Evolutionary conservation across 2,888 invertebrate species (phyloP).

Genomic region (Empis livida): DNA sequence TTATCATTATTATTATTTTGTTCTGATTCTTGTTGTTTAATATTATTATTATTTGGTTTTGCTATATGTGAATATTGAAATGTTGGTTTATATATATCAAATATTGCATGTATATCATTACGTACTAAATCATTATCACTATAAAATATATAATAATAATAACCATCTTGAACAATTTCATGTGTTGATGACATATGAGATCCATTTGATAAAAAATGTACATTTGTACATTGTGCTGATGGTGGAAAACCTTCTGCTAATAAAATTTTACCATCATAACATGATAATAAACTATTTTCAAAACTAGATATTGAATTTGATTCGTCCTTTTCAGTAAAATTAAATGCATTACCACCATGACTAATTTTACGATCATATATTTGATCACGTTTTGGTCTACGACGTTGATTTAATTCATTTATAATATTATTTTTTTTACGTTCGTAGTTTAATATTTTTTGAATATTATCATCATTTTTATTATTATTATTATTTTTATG

Average conservation of each 20-base stretch:
- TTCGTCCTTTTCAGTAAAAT: conserved; percentile 42
- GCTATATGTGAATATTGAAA: conserved; percentile 51
- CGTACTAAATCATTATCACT: conserved; percentile 69
- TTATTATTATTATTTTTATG: conserved; percentile 6
- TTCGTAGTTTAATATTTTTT: conserved; percentile 11
- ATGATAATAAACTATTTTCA: conserved; percentile 60
- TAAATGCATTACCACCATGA: conserved; percentile 59
- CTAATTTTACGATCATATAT: conserved; percentile 59
- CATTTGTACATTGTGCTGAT: conserved; percentile 52
- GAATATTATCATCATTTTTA: conserved; percentile 26
- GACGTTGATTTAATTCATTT: not conserved
- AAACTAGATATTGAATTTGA: conserved; percentile 70
- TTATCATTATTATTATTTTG: not conserved
- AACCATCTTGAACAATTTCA: conserved; percentile 61
- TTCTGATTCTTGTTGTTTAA: too few species aligned
- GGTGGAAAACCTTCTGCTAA: conserved; percentile 57
- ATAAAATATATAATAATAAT: conserved; percentile 82
- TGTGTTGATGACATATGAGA: conserved; percentile 57
- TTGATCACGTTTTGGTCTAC: conserved; percentile 28
- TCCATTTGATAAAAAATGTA: conserved; percentile 52
- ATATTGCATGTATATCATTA: conserved; percentile 71
- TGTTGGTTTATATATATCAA: conserved; percentile 74
- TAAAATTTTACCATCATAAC: conserved; percentile 65
- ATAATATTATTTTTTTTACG: conserved; percentile 5
- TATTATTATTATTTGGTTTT: not conserved